Percentiles rank a stretch among this genome's conserved stretches.
phyloP scores from a whole-genome alignment of 2,797 vertebrate species.

The Picus viridis region DNA sequence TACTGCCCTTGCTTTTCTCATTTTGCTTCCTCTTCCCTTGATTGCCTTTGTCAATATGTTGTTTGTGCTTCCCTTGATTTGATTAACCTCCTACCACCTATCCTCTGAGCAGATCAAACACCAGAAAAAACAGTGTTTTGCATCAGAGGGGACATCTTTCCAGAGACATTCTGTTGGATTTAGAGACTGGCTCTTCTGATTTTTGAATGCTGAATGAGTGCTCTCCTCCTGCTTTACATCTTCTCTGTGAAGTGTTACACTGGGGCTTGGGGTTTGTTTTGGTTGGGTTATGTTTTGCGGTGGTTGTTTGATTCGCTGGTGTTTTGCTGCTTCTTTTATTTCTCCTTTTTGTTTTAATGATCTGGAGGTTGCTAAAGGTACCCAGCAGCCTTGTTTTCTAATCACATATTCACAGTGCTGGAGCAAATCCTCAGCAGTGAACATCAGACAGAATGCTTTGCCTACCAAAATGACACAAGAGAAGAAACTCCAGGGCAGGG shows the following conservation, averaged over 20 bases:
- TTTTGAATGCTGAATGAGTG: not conserved
- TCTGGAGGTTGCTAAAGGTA: not conserved
- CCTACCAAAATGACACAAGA: not conserved
- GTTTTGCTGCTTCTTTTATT: not conserved
- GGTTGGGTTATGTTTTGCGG: too few species aligned
- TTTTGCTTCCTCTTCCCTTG: not conserved
- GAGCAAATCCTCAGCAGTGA: not conserved
- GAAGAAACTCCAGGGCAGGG: not conserved
- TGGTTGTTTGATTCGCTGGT: too few species aligned
- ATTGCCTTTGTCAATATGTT: slow-evolving; percentile 10
- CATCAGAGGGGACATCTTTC: not conserved
- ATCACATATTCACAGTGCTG: not conserved
- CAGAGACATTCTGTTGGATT: not conserved
- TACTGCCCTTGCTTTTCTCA: not conserved
- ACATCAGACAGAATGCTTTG: not conserved
- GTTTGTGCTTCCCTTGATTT: not conserved
- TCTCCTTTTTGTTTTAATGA: not conserved
- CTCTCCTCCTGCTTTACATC: not conserved
- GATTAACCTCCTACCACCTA: not conserved
- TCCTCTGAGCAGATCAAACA: too few species aligned
- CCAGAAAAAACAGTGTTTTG: not conserved
- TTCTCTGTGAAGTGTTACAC: not conserved
- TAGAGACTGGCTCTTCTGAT: not conserved
- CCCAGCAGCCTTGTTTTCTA: not conserved
- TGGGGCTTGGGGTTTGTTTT: not conserved